Conservation (phyloP, 2,888 invertebrate species). For the Coenonympha glycerion region DNA sequence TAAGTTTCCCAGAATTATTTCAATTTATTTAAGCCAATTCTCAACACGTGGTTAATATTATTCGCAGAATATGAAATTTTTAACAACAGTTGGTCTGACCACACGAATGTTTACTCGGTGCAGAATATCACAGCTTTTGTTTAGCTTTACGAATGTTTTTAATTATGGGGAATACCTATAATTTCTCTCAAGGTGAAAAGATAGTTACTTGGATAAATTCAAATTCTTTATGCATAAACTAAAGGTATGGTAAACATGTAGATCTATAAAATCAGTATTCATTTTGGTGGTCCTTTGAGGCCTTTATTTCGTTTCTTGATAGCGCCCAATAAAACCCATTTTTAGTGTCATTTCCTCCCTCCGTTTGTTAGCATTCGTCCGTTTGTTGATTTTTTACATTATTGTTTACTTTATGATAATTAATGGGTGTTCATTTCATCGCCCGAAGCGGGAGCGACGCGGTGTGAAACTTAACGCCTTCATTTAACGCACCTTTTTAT, state of each 20-base stretch:
- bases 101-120: constrained; percentile 40
- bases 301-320: constrained; percentile 37
- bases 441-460: constrained; percentile 56
- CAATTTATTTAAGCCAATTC: constrained; percentile 20
- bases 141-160: constrained; percentile 25
- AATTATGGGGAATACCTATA: neutral
- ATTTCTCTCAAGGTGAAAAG: neutral
- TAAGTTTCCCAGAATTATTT: constrained; percentile 13
- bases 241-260: too few species aligned
- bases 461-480: constrained; percentile 75
- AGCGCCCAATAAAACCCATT: constrained; percentile 59
- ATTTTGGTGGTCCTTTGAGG: constrained; percentile 2
- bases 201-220: too few species aligned
- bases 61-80: constrained; percentile 31
- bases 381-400: constrained; percentile 68
- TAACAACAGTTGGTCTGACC: constrained; percentile 35
- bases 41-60: constrained; percentile 28
- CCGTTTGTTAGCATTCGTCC: constrained; percentile 66
- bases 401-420: constrained; percentile 75
- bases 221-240: neutral
- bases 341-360: constrained; percentile 68
- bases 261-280: constrained; percentile 9
- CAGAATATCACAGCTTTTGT: constrained; percentile 32
- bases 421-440: constrained; percentile 71
- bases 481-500: constrained; percentile 67